Percentiles rank a stretch among this genome's conserved stretches.
Evolutionary conservation across 2,797 vertebrate genomes (phyloP).

Genomic region (Takifugu ocellatus): DNA sequence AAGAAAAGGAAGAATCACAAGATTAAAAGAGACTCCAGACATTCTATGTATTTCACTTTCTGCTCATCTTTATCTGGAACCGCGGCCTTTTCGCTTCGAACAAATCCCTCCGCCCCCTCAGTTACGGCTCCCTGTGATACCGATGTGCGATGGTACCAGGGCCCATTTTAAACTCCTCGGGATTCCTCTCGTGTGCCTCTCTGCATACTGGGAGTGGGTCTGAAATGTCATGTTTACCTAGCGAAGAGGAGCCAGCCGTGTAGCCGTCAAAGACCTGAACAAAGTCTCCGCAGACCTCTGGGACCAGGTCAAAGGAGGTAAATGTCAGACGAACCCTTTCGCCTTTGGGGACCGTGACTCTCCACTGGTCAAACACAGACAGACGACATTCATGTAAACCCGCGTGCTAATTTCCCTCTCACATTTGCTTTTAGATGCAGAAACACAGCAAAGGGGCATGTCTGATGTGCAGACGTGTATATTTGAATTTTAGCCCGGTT

Average conservation of each 20-base stretch:
- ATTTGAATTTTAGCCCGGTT: constrained; percentile 21
- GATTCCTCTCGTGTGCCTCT: not conserved
- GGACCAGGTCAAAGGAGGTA: constrained; percentile 72
- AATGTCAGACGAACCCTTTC: constrained; percentile 71
- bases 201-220: not conserved
- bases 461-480: not conserved
- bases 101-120: not conserved
- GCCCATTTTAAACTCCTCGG: constrained; percentile 1
- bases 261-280: constrained; percentile 73
- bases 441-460: too few species aligned
- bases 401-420: not conserved
- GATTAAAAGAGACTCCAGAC: constrained; percentile 40
- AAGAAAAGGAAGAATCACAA: not conserved
- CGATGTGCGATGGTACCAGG: constrained; percentile 5
- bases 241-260: constrained; percentile 38
- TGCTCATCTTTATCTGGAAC: constrained; percentile 46
- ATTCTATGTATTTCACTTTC: constrained; percentile 34
- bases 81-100: not conserved
- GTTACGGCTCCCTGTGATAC: not conserved
- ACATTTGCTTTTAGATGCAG: not conserved
- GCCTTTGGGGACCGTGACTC: constrained; percentile 67
- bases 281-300: constrained; percentile 73
- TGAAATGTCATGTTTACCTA: constrained; percentile 47
- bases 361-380: constrained; percentile 68
- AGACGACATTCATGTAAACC: not conserved